Conservation (phyloP, 2,888 invertebrate genomes). For the Campaea margaritaria region DNA sequence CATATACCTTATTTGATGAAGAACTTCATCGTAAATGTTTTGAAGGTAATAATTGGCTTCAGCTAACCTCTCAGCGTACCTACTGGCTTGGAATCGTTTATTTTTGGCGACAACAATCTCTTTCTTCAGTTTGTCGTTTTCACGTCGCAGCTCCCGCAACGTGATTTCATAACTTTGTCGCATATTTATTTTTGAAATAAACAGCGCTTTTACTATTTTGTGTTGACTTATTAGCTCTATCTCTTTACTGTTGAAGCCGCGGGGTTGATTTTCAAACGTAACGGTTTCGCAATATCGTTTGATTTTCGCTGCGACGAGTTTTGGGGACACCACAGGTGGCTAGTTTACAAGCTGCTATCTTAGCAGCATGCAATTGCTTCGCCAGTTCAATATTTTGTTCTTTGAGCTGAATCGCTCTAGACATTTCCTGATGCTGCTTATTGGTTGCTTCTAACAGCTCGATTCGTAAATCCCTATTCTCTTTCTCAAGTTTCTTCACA, state of each 20-base stretch:
- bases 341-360: constrained; percentile 15
- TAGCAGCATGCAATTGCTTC: constrained; percentile 49
- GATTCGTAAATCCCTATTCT: constrained; percentile 56
- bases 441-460: constrained; percentile 60
- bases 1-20: constrained; percentile 52
- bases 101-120: constrained; percentile 56
- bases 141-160: constrained; percentile 50
- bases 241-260: too few species aligned
- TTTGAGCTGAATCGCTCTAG: constrained; percentile 71
- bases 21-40: constrained; percentile 56
- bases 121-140: constrained; percentile 58
- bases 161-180: constrained; percentile 37
- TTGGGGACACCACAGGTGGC: background rate
- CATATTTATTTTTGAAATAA: constrained; percentile 33
- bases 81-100: constrained; percentile 63
- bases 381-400: constrained; percentile 59
- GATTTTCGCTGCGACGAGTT: too few species aligned
- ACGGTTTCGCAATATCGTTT: too few species aligned
- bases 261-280: too few species aligned
- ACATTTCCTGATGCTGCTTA: constrained; percentile 77
- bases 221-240: too few species aligned
- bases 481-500: constrained; percentile 47
- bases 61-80: constrained; percentile 58
- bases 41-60: constrained; percentile 67
- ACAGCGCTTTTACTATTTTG: background rate